Base-by-base conservation (phyloP, 2,888 invertebrate genomes). In the Lysandra bellargus region DNA sequence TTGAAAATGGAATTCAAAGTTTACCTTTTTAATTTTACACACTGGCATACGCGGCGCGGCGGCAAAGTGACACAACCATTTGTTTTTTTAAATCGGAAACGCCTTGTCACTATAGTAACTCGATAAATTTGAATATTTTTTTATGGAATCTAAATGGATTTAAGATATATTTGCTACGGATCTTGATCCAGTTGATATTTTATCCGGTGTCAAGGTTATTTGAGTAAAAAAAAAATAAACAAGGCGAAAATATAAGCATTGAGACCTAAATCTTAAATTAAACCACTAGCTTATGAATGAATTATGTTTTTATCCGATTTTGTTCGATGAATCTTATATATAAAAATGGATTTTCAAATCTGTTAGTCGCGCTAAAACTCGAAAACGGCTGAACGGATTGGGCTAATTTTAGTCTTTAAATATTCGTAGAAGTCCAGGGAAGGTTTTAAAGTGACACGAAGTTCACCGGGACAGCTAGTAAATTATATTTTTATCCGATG, bases 1-100 rank as follows among this genome's bases (percentile, higher is more conserved):
- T 80, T 81, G 37, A 86, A 85, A 86, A 86, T 87, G 87, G 87
- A 84, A 83, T 85, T 85, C 86, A 73, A 73, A 33, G 33, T 40
- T 73, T 73, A 40, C 33, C 6, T 73, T 73, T 73, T 73, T 73
- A 33, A 72, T 40, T 40, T 69, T n/a, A 40, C n/a, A 37, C 40
- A 72, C 37, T 40, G 72, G 17, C 40, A 72, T 72, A 72, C 37
- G 72, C 72, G 17, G 33, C 37, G 72, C 72, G 17, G 33, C 12
- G 4, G 33, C 37, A 72, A 33, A 33, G 40, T 72, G 72, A 72
- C 17, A 40, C 72, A 72, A 72, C 17, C 5, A 17, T 72, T 72
- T 72, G 40, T 64, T 64, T 30, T 30, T 12, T 7, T 73, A 73
- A 57, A 73, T 73, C 73, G 40, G n/a, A 73, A 40, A 73, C 73